Conservation (phyloP, 2,797 vertebrate species). For the Esox lucius region DNA sequence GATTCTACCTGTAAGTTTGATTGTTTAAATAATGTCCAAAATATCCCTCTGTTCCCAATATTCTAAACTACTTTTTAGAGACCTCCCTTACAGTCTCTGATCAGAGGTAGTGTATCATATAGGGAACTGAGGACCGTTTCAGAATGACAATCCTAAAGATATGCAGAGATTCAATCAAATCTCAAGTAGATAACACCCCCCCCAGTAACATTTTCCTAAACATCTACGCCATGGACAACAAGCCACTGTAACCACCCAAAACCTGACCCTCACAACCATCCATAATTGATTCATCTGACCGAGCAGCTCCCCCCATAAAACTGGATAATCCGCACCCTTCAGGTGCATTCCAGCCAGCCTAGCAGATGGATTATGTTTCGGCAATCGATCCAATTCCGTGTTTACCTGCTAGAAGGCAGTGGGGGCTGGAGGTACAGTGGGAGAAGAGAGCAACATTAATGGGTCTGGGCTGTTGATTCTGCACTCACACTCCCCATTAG, state of each 20-base stretch:
- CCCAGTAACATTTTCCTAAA: background rate
- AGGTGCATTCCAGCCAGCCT: slow-evolving; percentile 16
- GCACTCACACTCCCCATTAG: slow-evolving; percentile 58
- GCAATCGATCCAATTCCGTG: slow-evolving; percentile 35
- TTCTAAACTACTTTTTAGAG: background rate
- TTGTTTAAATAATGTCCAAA: background rate
- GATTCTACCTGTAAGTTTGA: background rate
- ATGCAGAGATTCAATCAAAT: background rate
- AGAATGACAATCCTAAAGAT: background rate
- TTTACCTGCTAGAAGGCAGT: slow-evolving; percentile 19
- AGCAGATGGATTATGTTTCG: slow-evolving; percentile 42
- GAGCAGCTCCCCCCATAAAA: slow-evolving; percentile 30
- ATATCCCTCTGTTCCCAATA: background rate
- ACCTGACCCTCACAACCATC: slow-evolving; percentile 25
- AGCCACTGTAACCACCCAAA: slow-evolving; percentile 33
- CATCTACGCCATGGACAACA: slow-evolving; percentile 47
- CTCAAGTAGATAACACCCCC: background rate
- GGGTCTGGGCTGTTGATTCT: slow-evolving; percentile 47
- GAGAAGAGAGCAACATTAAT: slow-evolving; percentile 43
- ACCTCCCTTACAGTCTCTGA: background rate
- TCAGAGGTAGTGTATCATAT: background rate
- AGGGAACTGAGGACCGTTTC: background rate
- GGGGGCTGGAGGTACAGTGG: background rate
- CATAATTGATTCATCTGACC: slow-evolving; percentile 55
- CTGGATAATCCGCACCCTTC: slow-evolving; percentile 33